phyloP scores from a whole-genome alignment of 2,113 vertebrate species.

The Poecile atricapillus region DNA sequence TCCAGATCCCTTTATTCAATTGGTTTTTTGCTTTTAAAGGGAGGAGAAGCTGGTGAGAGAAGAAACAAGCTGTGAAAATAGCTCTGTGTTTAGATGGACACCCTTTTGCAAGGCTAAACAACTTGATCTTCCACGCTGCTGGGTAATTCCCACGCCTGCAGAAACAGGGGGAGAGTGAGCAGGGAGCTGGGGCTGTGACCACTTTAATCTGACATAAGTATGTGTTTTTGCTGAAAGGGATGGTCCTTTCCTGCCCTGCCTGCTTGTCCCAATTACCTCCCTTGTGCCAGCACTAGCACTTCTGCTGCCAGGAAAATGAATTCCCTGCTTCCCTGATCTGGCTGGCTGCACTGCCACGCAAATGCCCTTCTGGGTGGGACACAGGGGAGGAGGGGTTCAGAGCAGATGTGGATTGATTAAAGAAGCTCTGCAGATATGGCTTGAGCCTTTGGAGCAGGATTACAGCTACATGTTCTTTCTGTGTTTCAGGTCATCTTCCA shows the following conservation, averaged over 20 bases:
- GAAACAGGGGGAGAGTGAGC: background rate
- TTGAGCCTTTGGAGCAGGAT: background rate
- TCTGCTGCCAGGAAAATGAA: background rate
- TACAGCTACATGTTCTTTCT: background rate
- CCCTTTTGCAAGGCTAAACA: background rate
- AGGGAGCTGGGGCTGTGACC: background rate
- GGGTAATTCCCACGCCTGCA: background rate
- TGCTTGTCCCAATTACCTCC: background rate
- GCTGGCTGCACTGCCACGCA: background rate
- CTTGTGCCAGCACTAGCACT: background rate
- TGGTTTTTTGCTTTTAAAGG: background rate
- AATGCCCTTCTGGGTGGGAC: background rate
- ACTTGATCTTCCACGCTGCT: background rate
- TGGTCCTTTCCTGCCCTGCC: conserved; percentile 21
- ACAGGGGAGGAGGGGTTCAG: background rate
- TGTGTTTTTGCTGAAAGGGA: conserved; percentile 7
- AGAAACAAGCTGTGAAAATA: conserved; percentile 18
- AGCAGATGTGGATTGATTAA: conserved; percentile 1
- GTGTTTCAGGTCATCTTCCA: background rate
- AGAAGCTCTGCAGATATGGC: background rate
- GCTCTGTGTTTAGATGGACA: background rate
- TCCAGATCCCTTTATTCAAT: background rate
- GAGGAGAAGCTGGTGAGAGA: background rate
- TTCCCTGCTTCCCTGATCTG: background rate
- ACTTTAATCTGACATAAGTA: conserved; percentile 4